Evolutionary conservation across 2,797 vertebrate species (phyloP), one percentile per base, ranked within the genome.

Genomic region (Anas capensis): DNA sequence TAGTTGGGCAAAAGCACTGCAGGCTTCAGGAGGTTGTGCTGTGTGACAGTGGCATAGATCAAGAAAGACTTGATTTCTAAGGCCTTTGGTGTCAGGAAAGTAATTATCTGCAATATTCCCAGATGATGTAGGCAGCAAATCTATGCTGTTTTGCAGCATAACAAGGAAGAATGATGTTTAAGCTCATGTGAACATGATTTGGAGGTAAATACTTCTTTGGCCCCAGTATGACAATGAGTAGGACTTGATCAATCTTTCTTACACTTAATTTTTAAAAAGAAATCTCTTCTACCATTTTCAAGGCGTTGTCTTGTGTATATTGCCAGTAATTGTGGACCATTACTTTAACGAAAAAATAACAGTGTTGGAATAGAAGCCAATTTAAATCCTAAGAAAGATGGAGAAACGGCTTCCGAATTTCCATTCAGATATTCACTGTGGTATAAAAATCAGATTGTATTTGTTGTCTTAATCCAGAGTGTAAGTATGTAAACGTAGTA

Each of bases 81-180:
- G 49, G n/a, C 54, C 58, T 79, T 40, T 29, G 24, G 0, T 76
- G 6, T 54, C 48, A 62, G 36, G 31, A 36, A 82, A 46, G 80
- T 82, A 71, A 69, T 88, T 91, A 93, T 31, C 31, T 86, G 31
- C 20, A 42, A 11, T 93, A 71, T 86, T 90, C 66, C 54, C 62
- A 29, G 21, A 6, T 89, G 31, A 82, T 85, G 16, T 53, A 70
- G 19, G 33, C 14, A 69, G 49, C 26, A 71, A 60, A 84, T 4
- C 36, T 51, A 9, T 10, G 15, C n/a, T 49, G 7, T 42, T 92
- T 73, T 82, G 36, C 16, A 70, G 21, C 21, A 81, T 38, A 85
- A 27, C 77, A 44, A 80, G 17, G 23, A 82, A 51, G 14, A 91
- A 48, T 60, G 33, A 13, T 0, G 5, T 79, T 76, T 66, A 66